These are phyloP conservation scores for Harpalus rubripes DNA, from an alignment of 2,888 invertebrate genomes.

Conservation along the genomic window DNA sequence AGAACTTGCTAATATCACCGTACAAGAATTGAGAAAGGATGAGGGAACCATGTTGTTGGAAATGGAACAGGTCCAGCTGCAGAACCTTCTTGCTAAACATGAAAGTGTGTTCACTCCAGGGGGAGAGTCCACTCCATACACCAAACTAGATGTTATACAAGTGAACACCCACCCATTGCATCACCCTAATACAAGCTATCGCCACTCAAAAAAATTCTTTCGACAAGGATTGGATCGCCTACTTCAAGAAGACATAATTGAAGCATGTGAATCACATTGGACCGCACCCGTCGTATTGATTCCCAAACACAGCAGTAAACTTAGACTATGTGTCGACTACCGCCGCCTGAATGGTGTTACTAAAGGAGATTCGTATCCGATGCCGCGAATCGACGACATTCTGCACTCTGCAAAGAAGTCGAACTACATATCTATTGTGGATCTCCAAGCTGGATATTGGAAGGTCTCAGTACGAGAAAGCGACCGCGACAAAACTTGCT, in stretches of 20 bases:
- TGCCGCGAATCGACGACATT: conserved; percentile 44
- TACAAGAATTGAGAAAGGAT: not conserved
- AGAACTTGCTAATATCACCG: not conserved
- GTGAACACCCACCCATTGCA: too few relatives aligned
- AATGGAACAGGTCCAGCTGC: not conserved
- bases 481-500: conserved; percentile 29
- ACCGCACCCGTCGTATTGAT: conserved; percentile 25
- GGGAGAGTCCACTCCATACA: not conserved
- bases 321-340: conserved; percentile 25
- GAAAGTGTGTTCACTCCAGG: not conserved
- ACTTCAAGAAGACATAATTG: not conserved
- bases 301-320: not conserved
- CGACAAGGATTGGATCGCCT: not conserved
- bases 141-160: too few relatives aligned
- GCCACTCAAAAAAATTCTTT: too few relatives aligned
- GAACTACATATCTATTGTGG: conserved; percentile 14
- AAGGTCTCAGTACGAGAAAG: conserved; percentile 2
- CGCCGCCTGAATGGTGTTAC: conserved; percentile 32
- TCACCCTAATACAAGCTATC: too few relatives aligned
- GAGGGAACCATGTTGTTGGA: not conserved
- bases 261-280: conserved; percentile 45
- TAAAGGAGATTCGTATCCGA: conserved; percentile 21
- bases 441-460: conserved; percentile 31
- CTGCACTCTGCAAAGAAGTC: conserved; percentile 28
- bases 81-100: too few relatives aligned